Evolutionary conservation across 2,888 invertebrate genomes (phyloP), one percentile per base, ranked within the genome.

Genomic region (Lampropteryx suffumata): DNA sequence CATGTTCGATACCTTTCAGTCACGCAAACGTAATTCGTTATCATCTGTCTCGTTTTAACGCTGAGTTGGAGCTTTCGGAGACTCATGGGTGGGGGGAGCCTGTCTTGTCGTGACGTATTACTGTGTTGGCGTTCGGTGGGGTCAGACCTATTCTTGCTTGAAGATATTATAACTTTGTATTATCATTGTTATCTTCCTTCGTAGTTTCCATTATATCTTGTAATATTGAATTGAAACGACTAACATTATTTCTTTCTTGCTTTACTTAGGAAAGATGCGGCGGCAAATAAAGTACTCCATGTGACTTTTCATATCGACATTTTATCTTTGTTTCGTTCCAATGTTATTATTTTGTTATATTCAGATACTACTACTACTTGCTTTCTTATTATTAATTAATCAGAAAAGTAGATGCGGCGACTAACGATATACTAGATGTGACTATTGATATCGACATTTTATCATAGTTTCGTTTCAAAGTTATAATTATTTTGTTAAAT

Each of bases 71-170:
- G 81, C 72, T 70, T 61, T 68, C 71, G 69, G 71, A 80, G 77
- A 78, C 68, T 68, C 65, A 57, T 71, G 80, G 78, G 80, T 76
- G 73, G 81, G 87, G 81, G 83, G 79, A 68, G 79, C 74, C 84
- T 89, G 90, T 89, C 90, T 84, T 84, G 81, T 82, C 78, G 88
- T 90, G 90, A 90, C 88, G 90, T 90, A 90, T 90, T 90, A 88
- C 85, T 79, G 71, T 71, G 71, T 75, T 76, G 76, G 79, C 82
- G 76, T 76, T 84, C 82, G 83, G 75, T 79, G 74, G 82, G 84
- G 80, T 76, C 84, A 77, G 78, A 79, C 73, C 75, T 62, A 57
- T 55, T 48, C 36, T 48, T 27, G 33, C 24, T 45, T 27, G n/a
- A 50, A 44, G 36, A 7, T 29, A 44, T 39, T 44, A 51, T 27